Evolutionary conservation across 2,888 invertebrate genomes (phyloP), one percentile per base, ranked within the genome.

Genomic region (Taenaris catops): DNA sequence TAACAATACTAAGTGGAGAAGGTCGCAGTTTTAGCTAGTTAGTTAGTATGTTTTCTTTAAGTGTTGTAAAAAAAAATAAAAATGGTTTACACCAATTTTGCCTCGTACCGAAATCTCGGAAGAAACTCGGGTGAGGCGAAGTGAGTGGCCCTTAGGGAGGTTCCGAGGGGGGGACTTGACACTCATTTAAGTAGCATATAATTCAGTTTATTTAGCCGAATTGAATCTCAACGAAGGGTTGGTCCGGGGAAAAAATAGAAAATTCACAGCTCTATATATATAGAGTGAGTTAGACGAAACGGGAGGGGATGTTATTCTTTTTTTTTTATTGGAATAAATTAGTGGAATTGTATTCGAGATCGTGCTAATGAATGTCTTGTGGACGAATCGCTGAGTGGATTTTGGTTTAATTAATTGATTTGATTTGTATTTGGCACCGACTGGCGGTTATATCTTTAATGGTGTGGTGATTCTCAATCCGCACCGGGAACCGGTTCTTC

Each of bases 131-230:
- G 74, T 53, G 68, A 71, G 61, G 64, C 57, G 67, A 59, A 68
- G 63, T 56, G 62, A 78, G 74, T 71, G 78, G 70, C 63, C 63
- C 72, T 74, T 57, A 52, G 60, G 52, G 53, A 47, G 51, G 43
- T 34, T 29, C 45, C 50, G 41, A 39, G 41, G 52, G 43, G 52
- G 43, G 47, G 61, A 62, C 78, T 74, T 79, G 89, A 89, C 90
- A 89, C 89, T 89, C 88, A 88, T 89, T 89, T 90, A 90, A 90
- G 90, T 89, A 90, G 89, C 89, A 89, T 88, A 90, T 90, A 90
- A 90, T 90, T 90, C 89, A 89, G 89, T 90, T 90, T 90, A 80
- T 84, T 86, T 84, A 79, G 70, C 59, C 71, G 70, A 83, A 83
- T 83, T 76, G 65, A 73, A 80, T 74, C 68, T 58, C 53, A 49